These are phyloP conservation scores for Barbus barbus DNA, from an alignment of 2,113 vertebrate genomes.

Conservation along the genomic window DNA sequence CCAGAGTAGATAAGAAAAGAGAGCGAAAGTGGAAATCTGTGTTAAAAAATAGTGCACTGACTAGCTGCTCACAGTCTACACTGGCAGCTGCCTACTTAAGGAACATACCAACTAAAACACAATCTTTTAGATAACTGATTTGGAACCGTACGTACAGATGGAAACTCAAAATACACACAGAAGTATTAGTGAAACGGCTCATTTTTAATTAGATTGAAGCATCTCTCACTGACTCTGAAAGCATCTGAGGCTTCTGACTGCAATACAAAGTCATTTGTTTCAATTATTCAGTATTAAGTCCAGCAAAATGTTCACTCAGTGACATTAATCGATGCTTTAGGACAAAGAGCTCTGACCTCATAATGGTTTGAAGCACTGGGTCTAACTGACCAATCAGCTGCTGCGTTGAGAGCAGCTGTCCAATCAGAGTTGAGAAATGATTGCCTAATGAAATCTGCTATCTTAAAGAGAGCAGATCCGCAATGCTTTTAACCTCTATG, in stretches of 20 bases:
- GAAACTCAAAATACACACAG: neutral
- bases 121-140: neutral
- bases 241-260: constrained; percentile 32
- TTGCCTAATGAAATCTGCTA: constrained; percentile 69
- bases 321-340: constrained; percentile 44
- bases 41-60: neutral
- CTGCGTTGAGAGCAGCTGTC: constrained; percentile 75
- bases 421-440: constrained; percentile 74
- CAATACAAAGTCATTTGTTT: constrained; percentile 37
- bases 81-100: constrained; percentile 30
- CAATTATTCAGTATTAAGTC: constrained; percentile 48
- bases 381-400: constrained; percentile 79
- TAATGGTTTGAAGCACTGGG: constrained; percentile 75
- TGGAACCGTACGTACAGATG: neutral
- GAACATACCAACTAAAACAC: neutral
- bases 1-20: constrained; percentile 43
- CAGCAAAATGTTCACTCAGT: constrained; percentile 40
- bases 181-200: neutral
- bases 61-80: constrained; percentile 3
- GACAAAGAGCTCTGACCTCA: constrained; percentile 59
- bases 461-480: constrained; percentile 38
- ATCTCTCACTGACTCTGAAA: neutral
- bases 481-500: neutral
- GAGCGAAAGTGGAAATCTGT: constrained; percentile 28
- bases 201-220: neutral